Percentiles rank a stretch among this genome's conserved stretches.
Conservation (phyloP, 2,797 vertebrate genomes). For the Lepidocolaptes lacrymiger region DNA sequence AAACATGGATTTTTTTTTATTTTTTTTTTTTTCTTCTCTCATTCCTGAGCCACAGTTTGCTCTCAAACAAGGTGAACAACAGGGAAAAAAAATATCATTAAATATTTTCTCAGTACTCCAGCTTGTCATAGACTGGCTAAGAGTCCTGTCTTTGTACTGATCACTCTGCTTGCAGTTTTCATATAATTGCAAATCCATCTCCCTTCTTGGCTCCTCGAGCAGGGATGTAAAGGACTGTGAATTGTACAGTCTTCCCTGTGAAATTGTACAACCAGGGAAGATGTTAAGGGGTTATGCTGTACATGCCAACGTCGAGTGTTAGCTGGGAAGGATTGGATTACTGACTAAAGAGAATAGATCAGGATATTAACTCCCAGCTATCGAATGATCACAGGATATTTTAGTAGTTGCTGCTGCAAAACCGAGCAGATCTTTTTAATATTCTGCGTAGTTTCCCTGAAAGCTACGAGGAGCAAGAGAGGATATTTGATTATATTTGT, state of each 20-base stretch:
- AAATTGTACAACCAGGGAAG: neutral
- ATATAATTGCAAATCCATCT: conserved; percentile 29
- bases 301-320: neutral
- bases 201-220: neutral
- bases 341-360: conserved; percentile 38
- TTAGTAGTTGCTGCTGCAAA: conserved; percentile 34
- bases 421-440: conserved; percentile 45
- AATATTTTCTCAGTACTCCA: conserved; percentile 3
- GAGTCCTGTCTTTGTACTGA: neutral
- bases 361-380: conserved; percentile 65
- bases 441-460: neutral
- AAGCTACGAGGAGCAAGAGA: neutral
- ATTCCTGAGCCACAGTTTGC: neutral
- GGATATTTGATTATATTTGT: conserved; percentile 50
- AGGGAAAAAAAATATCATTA: conserved; percentile 28
- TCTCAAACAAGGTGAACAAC: conserved; percentile 23
- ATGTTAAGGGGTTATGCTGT: neutral
- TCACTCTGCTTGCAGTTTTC: neutral
- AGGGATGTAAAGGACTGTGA: conserved; percentile 20
- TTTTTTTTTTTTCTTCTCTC: neutral
- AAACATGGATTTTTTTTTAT: neutral
- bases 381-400: conserved; percentile 58
- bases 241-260: neutral
- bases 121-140: neutral
- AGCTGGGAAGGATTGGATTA: conserved; percentile 26